Percentiles rank a stretch among this genome's conserved stretches.
These are phyloP conservation scores for Petaurus breviceps DNA, from an alignment of 2,113 vertebrate genomes.

Conservation along the genomic window DNA sequence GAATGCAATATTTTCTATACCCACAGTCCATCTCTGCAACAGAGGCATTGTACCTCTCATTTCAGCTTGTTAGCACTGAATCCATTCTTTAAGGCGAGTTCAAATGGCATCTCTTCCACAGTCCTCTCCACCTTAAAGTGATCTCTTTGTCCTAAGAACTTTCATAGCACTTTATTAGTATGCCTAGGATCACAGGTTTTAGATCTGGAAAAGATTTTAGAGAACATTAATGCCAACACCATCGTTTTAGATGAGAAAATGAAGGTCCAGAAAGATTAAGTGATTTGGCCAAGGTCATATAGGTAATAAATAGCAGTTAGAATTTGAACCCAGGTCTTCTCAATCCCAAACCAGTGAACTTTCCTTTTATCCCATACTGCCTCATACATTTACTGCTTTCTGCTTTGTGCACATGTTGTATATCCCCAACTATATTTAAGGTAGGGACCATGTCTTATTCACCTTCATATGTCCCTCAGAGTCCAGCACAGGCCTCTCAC, in stretches of 20 bases:
- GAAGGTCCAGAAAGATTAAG: neutral
- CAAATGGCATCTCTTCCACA: neutral
- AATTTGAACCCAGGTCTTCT: neutral
- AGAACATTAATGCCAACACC: neutral
- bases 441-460: constrained; percentile 18
- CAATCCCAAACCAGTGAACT: neutral
- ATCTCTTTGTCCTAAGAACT: neutral
- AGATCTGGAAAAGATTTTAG: neutral
- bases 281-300: neutral
- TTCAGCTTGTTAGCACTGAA: no score
- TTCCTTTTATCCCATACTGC: neutral
- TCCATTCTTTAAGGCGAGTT: neutral
- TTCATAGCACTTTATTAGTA: neutral
- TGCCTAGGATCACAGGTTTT: neutral
- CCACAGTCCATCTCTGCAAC: no score
- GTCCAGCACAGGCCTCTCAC: neutral
- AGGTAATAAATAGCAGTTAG: neutral
- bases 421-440: neutral
- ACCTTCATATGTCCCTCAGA: constrained; percentile 40
- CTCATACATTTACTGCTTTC: neutral
- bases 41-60: no score
- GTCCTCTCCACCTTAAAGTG: neutral
- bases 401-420: neutral
- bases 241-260: neutral
- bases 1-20: no score